phyloP scores from a whole-genome alignment of 2,797 vertebrate species.

The Gobio occitaniae region DNA sequence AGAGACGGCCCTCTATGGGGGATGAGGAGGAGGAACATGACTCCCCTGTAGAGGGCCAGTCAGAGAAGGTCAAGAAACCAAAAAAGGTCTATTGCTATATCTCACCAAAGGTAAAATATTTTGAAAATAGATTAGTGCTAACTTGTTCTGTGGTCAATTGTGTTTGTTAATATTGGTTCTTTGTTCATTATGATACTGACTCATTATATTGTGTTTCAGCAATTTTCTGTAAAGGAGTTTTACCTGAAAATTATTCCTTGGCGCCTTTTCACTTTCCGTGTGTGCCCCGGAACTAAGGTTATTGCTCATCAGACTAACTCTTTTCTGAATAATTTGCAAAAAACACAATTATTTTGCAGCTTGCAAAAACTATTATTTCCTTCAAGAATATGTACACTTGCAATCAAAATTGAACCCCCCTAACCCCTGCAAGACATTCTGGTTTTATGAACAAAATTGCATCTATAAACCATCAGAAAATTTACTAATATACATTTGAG shows the following conservation, averaged over 20 bases:
- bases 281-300: slow-evolving; percentile 98
- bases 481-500: background rate
- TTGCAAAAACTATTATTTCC: background rate
- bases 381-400: background rate
- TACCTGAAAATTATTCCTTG: slow-evolving; percentile 99
- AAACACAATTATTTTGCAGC: background rate
- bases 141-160: background rate
- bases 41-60: slow-evolving; percentile 90
- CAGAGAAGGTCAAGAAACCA: slow-evolving; percentile 97
- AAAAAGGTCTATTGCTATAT: slow-evolving; percentile 99
- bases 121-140: background rate
- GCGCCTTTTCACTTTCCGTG: slow-evolving; percentile 98
- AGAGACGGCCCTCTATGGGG: slow-evolving; percentile 89
- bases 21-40: slow-evolving; percentile 93
- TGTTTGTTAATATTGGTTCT: background rate
- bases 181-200: background rate
- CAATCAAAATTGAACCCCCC: background rate
- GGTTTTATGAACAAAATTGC: background rate
- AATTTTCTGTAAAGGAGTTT: slow-evolving; percentile 99
- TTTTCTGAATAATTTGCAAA: background rate
- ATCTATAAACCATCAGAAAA: background rate
- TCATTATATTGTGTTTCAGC: slow-evolving; percentile 76
- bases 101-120: slow-evolving; percentile 91
- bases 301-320: slow-evolving; percentile 42
- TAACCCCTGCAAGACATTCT: background rate